A percentile compares a stretch with the other conserved stretches of the same genome.
Evolutionary conservation across 2,888 invertebrate species (phyloP).

Genomic region (Andrena flavipes): DNA sequence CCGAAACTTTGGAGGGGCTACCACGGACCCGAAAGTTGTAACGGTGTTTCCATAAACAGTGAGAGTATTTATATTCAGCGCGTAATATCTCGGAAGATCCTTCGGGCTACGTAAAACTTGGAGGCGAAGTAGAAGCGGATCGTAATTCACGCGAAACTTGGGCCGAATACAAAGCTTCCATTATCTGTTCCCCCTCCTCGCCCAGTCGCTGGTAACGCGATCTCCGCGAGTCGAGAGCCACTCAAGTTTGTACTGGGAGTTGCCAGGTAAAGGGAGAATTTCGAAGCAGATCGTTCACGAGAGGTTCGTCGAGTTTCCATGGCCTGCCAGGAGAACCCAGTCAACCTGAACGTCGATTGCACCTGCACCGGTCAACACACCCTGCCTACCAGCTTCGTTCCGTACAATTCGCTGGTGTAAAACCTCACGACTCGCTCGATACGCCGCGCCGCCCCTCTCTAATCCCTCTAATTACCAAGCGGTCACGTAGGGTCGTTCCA

Average conservation of each 20-base stretch:
- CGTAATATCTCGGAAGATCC: slow-evolving; percentile 4
- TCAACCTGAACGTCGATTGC: slow-evolving; percentile 62
- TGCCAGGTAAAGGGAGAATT: not conserved
- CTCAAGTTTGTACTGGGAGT: slow-evolving; percentile 9
- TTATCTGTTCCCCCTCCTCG: slow-evolving; percentile 1
- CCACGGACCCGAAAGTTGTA: slow-evolving; percentile 26
- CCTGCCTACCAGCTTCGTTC: not conserved
- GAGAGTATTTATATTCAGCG: slow-evolving; percentile 47
- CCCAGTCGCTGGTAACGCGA: not conserved
- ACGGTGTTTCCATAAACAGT: slow-evolving; percentile 50
- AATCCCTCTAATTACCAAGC: not conserved
- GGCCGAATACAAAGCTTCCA: slow-evolving; percentile 52
- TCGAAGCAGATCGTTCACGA: slow-evolving; percentile 26
- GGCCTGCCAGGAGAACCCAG: slow-evolving; percentile 42
- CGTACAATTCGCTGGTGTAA: not conserved
- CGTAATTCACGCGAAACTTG: slow-evolving; percentile 51
- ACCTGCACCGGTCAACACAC: slow-evolving; percentile 46
- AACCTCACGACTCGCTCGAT: slow-evolving; percentile 4
- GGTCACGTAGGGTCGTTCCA: no score
- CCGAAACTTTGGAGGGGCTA: not conserved
- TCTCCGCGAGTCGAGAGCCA: slow-evolving; percentile 5
- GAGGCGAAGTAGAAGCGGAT: slow-evolving; percentile 33
- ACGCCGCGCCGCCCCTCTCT: not conserved
- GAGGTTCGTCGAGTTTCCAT: slow-evolving; percentile 41
- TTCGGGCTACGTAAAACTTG: slow-evolving; percentile 16